Base-by-base conservation (phyloP, 2,888 invertebrate genomes). In the Erynnis tages region DNA sequence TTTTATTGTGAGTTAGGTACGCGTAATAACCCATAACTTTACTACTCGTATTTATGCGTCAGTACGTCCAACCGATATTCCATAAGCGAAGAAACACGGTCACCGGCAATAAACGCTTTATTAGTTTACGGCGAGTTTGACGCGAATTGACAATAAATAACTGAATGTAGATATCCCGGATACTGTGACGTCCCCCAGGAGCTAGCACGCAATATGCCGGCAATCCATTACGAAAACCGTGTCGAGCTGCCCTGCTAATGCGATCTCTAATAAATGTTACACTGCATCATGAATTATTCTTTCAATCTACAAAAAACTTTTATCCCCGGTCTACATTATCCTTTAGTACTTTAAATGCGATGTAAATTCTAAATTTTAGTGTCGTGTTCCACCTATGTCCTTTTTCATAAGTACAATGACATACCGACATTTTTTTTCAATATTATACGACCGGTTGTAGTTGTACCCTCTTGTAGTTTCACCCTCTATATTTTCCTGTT, bases 61-160 rank as follows among this genome's bases (percentile, higher is more conserved):
- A 47, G 30, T 32, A 4, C 32, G 25, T 10, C 21, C 11, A 35
- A 13, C 10, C 29, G 23, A 34, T 48, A 32, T 49, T 34, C 45
- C 48, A 35, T 41, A 50, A 40, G n/a, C n/a, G 56, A 34, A 56
- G 58, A 57, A 69, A 71, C 64, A 66, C 66, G 66, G 66, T 67
- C 63, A 66, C 11, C 47, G 41, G 56, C 58, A 59, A 63, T 59
- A 66, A 68, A 67, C 63, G 58, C 57, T 66, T 69, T 70, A 71
- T 73, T 71, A 62, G 60, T 61, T 58, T 54, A 38, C 48, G 58
- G 50, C 56, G 54, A 58, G 63, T 61, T 65, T 59, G 61, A 62
- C 60, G 60, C 61, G 60, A 53, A 58, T 35, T 10, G 61, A 67
- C 69, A 69, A 75, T 79, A 79, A 81, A 79, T 79, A 69, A 73